Conservation (phyloP, 2,797 vertebrate genomes). For the Scolopax rusticola region DNA sequence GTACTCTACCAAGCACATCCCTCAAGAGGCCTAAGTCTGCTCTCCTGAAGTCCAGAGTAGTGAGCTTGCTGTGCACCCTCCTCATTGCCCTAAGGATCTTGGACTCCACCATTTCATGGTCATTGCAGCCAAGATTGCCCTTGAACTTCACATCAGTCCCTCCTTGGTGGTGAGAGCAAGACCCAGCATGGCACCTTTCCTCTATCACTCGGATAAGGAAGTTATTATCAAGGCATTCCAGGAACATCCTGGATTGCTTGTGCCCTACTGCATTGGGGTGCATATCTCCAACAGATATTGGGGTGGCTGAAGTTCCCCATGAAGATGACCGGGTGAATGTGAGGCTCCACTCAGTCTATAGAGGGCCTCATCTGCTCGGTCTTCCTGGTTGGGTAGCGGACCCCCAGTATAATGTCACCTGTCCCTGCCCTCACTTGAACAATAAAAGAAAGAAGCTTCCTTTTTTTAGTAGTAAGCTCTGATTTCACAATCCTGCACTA, state of each 20-base stretch:
- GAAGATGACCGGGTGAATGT: neutral
- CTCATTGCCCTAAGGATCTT: neutral
- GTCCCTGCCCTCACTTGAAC: neutral
- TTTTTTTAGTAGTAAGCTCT: constrained; percentile 19
- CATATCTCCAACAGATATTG: neutral
- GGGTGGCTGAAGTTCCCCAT: neutral
- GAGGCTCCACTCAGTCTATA: neutral
- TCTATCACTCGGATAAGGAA: neutral
- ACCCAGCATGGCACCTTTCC: neutral
- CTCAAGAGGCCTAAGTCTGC: neutral
- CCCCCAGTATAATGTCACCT: neutral
- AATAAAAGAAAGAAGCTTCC: neutral
- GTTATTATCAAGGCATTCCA: neutral
- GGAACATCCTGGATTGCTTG: neutral
- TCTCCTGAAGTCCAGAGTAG: neutral
- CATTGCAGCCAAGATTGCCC: neutral
- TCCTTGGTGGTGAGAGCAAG: neutral
- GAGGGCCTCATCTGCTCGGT: neutral
- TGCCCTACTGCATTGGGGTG: neutral
- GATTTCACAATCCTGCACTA: constrained; percentile 29
- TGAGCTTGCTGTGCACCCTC: neutral
- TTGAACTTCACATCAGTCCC: neutral
- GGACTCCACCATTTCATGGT: neutral
- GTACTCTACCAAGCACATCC: neutral
- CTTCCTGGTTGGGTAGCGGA: neutral